Evolutionary conservation across 2,797 vertebrate genomes (phyloP), one percentile per base, ranked within the genome.

Genomic region (Myotis myotis): DNA sequence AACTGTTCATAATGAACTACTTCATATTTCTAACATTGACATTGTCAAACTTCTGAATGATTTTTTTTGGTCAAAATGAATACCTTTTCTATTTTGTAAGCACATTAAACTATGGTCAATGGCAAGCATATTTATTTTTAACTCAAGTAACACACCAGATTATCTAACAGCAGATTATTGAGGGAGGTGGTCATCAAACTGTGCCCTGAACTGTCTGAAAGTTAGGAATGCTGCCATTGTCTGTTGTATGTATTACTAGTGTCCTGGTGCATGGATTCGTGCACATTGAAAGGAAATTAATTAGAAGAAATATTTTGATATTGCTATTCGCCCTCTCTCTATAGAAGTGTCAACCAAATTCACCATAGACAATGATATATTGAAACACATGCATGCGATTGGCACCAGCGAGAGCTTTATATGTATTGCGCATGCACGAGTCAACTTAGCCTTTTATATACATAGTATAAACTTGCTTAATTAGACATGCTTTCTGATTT

Each of bases 341-440:
- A 62, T 30, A 62, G 60, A 30, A 62, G 60, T 62, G 30, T 62
- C 25, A 62, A 6, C 60, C 60, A 62, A 62, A 62, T 62, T 62
- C 28, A 30, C 2, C 1, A 62, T 30, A 62, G 60, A 30, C 28
- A 30, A 30, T 62, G 13, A 62, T 28, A 62, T 2, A 62, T 30
- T 7, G 12, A 30, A 62, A 62, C 60, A 62, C 60, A 62, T 28
- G 30, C 12, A 15, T 62, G 13, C 3, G 13, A 62, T 16, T 62
- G 28, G 60, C 60, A 15, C 1, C 5, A 15, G 60, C 0, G 13
- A 62, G 28, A 62, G 60, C 60, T 15, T 62, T 62, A 30, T 62
- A 30, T 62, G 28, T 62, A 62, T 30, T 5, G 0, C 3, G 0
- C 28, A 7, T 62, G 12, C 1, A 2, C 13, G 3, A 62, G 28